Percentiles rank a stretch among this genome's conserved stretches.
These are phyloP conservation scores for Erpetoichthys calabaricus DNA, from an alignment of 2,797 vertebrate species.

Conservation along the genomic window DNA sequence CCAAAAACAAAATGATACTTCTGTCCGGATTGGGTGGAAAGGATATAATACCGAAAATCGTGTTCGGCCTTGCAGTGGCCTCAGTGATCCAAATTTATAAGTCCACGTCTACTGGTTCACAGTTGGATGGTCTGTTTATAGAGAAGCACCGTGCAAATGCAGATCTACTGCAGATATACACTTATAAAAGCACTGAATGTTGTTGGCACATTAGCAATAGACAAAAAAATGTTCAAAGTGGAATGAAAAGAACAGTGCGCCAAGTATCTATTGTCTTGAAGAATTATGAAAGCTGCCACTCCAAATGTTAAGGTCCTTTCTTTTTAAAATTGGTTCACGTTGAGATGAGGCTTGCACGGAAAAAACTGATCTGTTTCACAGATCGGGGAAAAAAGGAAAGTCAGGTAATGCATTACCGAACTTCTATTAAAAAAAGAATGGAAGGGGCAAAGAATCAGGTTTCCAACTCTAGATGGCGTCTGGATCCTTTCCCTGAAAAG, in stretches of 20 bases:
- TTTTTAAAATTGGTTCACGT: not conserved
- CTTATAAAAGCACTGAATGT: not conserved
- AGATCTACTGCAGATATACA: not conserved
- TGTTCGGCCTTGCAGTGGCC: too few relatives aligned
- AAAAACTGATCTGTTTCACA: not conserved
- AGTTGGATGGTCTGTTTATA: not conserved
- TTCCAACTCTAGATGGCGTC: constrained; percentile 55
- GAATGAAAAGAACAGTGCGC: too few relatives aligned
- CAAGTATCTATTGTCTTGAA: too few relatives aligned
- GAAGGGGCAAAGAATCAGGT: constrained; percentile 19
- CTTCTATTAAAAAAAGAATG: not conserved
- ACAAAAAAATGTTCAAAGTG: too few relatives aligned
- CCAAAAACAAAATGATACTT: not conserved
- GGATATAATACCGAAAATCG: not conserved
- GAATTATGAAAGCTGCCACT: too few relatives aligned
- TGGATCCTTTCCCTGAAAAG: constrained; percentile 33
- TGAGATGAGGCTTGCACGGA: not conserved
- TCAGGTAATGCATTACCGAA: not conserved
- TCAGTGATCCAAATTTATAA: too few relatives aligned
- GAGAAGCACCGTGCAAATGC: not conserved
- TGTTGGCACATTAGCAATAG: not conserved
- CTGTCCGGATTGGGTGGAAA: not conserved
- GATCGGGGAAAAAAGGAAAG: not conserved
- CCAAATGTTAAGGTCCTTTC: not conserved
- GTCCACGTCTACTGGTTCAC: not conserved